A percentile compares a stretch with the other conserved stretches of the same genome.
Evolutionary conservation across 2,888 invertebrate genomes (phyloP).

Genomic region (Apodemia hepburni): DNA sequence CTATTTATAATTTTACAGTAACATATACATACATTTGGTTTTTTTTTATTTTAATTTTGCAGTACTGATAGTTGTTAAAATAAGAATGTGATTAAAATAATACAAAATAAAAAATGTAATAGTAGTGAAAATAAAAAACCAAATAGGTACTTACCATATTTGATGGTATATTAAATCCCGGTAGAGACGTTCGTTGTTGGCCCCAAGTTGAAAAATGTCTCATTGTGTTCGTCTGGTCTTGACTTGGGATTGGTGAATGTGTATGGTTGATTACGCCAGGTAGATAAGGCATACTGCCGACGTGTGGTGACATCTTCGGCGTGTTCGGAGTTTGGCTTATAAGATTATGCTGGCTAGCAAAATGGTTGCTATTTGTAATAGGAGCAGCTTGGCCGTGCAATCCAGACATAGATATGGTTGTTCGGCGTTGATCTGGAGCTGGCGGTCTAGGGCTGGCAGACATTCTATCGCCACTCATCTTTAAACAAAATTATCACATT

Average conservation of each 20-base stretch:
- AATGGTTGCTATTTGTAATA: slow-evolving; percentile 42
- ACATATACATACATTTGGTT: too few species aligned
- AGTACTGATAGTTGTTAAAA: too few species aligned
- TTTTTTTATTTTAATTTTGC: too few species aligned
- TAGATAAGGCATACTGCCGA: slow-evolving; percentile 65
- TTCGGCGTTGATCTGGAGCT: slow-evolving; percentile 48
- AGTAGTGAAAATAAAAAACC: too few species aligned
- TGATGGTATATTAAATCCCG: slow-evolving; percentile 53
- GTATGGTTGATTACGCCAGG: slow-evolving; percentile 47
- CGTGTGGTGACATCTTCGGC: slow-evolving; percentile 37
- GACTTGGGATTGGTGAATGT: slow-evolving; percentile 37
- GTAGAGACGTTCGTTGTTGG: slow-evolving; percentile 52
- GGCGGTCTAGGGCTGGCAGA: slow-evolving; percentile 62
- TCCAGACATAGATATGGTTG: slow-evolving; percentile 34
- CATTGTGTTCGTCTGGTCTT: slow-evolving; percentile 46
- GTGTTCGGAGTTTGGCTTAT: slow-evolving; percentile 30
- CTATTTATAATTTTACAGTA: too few species aligned
- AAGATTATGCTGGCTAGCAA: slow-evolving; percentile 37
- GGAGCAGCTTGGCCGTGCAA: slow-evolving; percentile 30
- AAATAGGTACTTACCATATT: slow-evolving; percentile 44
- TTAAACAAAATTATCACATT: slow-evolving; percentile 19
- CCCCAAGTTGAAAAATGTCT: slow-evolving; percentile 55
- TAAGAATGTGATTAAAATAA: too few species aligned
- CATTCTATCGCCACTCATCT: slow-evolving; percentile 55
- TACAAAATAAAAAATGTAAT: too few species aligned